Conservation (phyloP, 2,888 invertebrate species). For the Heliconius charithonia region DNA sequence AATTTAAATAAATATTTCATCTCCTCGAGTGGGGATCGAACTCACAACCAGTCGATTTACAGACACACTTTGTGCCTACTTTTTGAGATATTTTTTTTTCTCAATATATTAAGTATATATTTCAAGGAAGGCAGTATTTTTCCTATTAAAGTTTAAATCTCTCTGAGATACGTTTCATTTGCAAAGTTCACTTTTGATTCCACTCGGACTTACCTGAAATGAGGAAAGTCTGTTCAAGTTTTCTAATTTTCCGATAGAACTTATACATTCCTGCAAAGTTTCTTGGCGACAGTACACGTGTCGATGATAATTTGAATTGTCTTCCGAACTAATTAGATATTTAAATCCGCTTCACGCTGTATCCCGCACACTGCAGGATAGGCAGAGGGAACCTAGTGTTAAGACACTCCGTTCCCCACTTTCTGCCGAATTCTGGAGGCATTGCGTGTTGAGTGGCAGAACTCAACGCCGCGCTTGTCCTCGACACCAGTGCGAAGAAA, state of each 20-base stretch:
- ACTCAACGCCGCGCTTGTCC: too few relatives aligned
- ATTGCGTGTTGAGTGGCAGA: too few relatives aligned
- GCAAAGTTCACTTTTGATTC: slow-evolving; percentile 69
- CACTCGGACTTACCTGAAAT: slow-evolving; percentile 62
- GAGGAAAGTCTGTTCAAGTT: slow-evolving; percentile 62
- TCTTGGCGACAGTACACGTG: slow-evolving; percentile 45
- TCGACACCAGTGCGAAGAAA: too few relatives aligned
- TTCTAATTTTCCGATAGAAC: slow-evolving; percentile 78
- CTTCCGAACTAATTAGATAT: slow-evolving; percentile 34
- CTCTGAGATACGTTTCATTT: slow-evolving; percentile 58
- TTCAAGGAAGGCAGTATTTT: slow-evolving; percentile 32
- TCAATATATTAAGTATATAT: neutral
- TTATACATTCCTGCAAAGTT: slow-evolving; percentile 67
- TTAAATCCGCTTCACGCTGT: too few relatives aligned
- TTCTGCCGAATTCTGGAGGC: too few relatives aligned
- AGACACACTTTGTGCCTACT: too few relatives aligned
- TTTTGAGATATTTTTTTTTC: too few relatives aligned
- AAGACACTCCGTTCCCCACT: too few relatives aligned
- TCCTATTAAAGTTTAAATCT: slow-evolving; percentile 47
- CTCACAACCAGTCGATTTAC: too few relatives aligned
- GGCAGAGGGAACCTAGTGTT: too few relatives aligned
- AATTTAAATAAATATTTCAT: too few relatives aligned
- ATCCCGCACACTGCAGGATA: slow-evolving; percentile 8
- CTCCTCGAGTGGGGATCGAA: too few relatives aligned
- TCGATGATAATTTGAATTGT: slow-evolving; percentile 45